Base-by-base conservation (phyloP, 1,140 invertebrate species). In the Apis dorsata region DNA sequence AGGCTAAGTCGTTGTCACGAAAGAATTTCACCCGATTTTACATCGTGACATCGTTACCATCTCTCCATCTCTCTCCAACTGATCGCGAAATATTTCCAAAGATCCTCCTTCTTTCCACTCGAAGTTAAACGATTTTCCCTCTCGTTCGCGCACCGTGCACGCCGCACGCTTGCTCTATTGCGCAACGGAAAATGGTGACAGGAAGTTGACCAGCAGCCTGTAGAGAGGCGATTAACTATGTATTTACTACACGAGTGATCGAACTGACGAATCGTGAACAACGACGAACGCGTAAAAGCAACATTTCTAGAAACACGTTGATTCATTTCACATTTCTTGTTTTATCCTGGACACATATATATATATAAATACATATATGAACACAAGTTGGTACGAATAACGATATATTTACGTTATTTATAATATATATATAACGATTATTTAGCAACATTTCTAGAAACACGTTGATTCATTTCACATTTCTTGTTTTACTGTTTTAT, bases 161-260 rank as follows among this genome's bases (percentile, higher is more conserved):
- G 24, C 65, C 51, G 12, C 24, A 2, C 55, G 62, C 15, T 51
- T 57, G 24, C 55, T 59, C 57, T 66, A 76, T 82, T 77, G 80
- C 74, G 80, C 57, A 82, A 82, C 24, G 9, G 65, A 82, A 82
- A 82, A 82, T 28, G 73, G 63, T 69, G 73, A 49, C 80, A 77
- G 80, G 80, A 82, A 82, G 75, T 62, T 62, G 74, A 62, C 65
- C 66, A 49, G 59, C 59, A 62, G 59, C 19, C 74, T 34, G 24
- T 51, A 59, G 21, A 65, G 28, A 70, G 24, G 62, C 55, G n/a
- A 77, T 77, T 69, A 77, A 77, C 77, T 82, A 44, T 44, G 34
- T 44, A 77, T 77, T 69, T 62, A 17, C 49, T 59, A 28, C 17
- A 53, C 55, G 55, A n/a, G 24, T 28, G 62, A 81, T 81, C 80